phyloP scores from a whole-genome alignment of 2,113 vertebrate species.

The Chroicocephalus ridibundus region DNA sequence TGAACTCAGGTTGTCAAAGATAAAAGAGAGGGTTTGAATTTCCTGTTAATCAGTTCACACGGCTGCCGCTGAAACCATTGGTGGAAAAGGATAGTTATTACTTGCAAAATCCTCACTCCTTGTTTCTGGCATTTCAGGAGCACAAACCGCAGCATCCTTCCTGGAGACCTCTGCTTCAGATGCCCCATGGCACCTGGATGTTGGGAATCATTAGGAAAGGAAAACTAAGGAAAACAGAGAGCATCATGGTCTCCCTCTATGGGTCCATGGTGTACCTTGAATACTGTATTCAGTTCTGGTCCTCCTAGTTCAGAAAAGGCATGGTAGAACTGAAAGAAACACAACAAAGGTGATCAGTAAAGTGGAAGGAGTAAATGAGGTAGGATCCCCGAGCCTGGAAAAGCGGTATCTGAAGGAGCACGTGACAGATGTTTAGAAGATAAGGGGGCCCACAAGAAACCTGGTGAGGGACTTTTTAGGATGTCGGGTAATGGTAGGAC shows the following conservation, averaged over 20 bases:
- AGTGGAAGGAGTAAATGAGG: background rate
- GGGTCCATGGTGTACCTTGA: background rate
- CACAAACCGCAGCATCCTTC: background rate
- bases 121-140: background rate
- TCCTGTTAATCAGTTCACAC: background rate
- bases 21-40: background rate
- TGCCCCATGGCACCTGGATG: background rate
- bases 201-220: background rate
- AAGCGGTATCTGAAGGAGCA: background rate
- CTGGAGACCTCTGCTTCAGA: background rate
- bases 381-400: background rate
- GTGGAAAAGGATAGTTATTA: background rate
- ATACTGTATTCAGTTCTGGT: background rate
- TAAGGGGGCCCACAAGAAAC: too few relatives aligned
- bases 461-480: too few relatives aligned
- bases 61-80: background rate
- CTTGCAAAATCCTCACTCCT: background rate
- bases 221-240: background rate
- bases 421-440: background rate
- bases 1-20: background rate
- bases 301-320: background rate
- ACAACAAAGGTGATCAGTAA: background rate
- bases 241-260: background rate
- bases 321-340: background rate
- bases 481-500: too few relatives aligned